Evolutionary conservation across 2,113 vertebrate genomes (phyloP).

Genomic region (Nasalis larvatus): DNA sequence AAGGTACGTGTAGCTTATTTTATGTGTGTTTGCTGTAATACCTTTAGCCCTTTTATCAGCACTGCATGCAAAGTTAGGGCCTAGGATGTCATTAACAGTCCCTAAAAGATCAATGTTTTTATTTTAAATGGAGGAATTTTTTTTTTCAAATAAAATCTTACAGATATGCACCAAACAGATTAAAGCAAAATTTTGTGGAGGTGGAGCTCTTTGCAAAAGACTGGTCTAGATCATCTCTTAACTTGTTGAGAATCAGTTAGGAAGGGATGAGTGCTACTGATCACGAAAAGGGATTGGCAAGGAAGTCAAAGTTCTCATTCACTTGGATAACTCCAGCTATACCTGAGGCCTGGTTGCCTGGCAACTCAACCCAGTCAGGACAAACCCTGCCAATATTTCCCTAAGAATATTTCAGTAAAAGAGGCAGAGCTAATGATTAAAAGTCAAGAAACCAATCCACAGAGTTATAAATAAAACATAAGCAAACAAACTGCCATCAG

Average conservation of each 20-base stretch:
- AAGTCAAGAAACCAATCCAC: not conserved
- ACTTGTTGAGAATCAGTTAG: not conserved
- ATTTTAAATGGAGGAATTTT: not conserved
- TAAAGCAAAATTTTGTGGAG: not conserved
- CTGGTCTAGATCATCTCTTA: not conserved
- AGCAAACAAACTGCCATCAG: not conserved
- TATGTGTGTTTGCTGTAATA: not conserved
- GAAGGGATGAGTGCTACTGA: not conserved
- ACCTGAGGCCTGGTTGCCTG: constrained; percentile 3
- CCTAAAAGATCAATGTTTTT: not conserved
- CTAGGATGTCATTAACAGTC: not conserved
- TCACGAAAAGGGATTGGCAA: not conserved
- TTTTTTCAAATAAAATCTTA: constrained; percentile 17
- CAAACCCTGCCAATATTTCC: not conserved
- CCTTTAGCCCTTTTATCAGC: not conserved
- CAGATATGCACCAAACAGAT: not conserved
- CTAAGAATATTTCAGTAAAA: not conserved
- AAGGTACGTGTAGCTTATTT: not conserved
- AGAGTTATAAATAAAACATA: constrained; percentile 39
- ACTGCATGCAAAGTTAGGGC: not conserved
- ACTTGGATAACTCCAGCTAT: not conserved
- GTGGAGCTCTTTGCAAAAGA: not conserved
- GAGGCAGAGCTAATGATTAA: not conserved
- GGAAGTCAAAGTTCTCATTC: not conserved
- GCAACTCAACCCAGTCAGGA: not conserved